Conservation (phyloP, 1,140 invertebrate genomes). For the Euwallacea similis region DNA sequence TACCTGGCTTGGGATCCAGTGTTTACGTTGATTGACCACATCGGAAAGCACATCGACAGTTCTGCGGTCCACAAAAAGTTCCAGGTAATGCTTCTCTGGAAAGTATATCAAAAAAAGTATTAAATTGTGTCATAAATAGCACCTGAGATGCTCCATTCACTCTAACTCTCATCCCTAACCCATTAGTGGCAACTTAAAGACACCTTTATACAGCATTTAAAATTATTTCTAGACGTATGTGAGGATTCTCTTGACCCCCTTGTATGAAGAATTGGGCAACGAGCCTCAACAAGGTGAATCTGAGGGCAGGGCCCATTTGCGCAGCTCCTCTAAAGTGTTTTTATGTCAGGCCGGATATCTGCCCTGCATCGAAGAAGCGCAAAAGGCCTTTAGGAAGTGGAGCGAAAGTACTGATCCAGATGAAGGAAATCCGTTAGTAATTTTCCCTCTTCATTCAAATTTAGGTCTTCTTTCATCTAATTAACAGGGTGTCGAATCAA, state of each 20-base stretch:
- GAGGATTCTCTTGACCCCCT: slow-evolving; percentile 62
- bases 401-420: slow-evolving; percentile 67
- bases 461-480: not conserved
- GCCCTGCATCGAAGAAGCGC: slow-evolving; percentile 69
- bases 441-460: not conserved
- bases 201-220: not conserved
- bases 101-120: not conserved
- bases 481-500: slow-evolving; percentile 66
- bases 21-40: slow-evolving; percentile 77
- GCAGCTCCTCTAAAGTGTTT: slow-evolving; percentile 65
- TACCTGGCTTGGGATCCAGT: slow-evolving; percentile 77
- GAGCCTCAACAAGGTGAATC: slow-evolving; percentile 59
- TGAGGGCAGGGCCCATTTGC: slow-evolving; percentile 63
- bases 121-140: too few relatives aligned
- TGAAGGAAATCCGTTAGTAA: slow-evolving; percentile 71
- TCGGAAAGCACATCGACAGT: slow-evolving; percentile 70
- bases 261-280: slow-evolving; percentile 65
- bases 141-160: too few relatives aligned
- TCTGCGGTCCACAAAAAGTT: slow-evolving; percentile 67
- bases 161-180: not conserved
- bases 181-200: slow-evolving; percentile 2
- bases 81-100: slow-evolving; percentile 56
- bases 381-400: slow-evolving; percentile 68
- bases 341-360: slow-evolving; percentile 72
- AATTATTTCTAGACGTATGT: slow-evolving; percentile 62